phyloP scores from a whole-genome alignment of 2,113 vertebrate genomes.

The Mastomys coucha region DNA sequence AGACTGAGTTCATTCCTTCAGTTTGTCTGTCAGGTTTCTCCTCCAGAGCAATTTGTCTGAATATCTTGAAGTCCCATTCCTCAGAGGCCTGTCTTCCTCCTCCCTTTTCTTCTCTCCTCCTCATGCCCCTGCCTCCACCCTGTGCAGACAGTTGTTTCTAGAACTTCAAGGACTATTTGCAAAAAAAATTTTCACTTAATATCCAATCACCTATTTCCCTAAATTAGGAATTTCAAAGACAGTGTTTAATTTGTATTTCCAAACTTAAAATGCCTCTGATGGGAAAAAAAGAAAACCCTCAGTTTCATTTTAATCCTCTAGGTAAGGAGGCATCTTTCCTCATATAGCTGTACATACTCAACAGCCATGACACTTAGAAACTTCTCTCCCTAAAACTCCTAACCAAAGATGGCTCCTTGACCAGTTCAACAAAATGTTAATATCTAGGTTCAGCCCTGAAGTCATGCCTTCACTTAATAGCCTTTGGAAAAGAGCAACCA shows the following conservation, averaged over 20 bases:
- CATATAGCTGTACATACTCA: background rate
- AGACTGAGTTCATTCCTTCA: slow-evolving; percentile 28
- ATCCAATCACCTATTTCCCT: background rate
- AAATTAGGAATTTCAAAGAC: slow-evolving; percentile 38
- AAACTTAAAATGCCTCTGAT: background rate
- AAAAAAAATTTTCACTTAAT: background rate
- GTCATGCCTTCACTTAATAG: background rate
- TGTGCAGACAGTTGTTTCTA: background rate
- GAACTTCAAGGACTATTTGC: slow-evolving; percentile 31
- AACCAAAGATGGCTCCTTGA: background rate
- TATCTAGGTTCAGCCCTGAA: background rate
- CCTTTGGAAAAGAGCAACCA: background rate
- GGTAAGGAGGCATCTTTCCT: slow-evolving; percentile 21
- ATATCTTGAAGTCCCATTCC: slow-evolving; percentile 31
- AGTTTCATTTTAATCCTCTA: background rate
- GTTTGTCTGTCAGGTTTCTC: slow-evolving; percentile 33
- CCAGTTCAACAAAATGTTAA: slow-evolving; percentile 1
- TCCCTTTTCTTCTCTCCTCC: background rate
- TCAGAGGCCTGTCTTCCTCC: slow-evolving; percentile 10
- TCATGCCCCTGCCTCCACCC: background rate
- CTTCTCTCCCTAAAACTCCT: background rate
- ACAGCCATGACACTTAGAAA: slow-evolving; percentile 2
- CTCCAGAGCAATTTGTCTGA: slow-evolving; percentile 15
- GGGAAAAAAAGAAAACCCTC: too few species aligned
- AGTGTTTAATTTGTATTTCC: slow-evolving; percentile 12